Conservation (phyloP, 1,140 invertebrate species). For the Thaumatotibia leucotreta region DNA sequence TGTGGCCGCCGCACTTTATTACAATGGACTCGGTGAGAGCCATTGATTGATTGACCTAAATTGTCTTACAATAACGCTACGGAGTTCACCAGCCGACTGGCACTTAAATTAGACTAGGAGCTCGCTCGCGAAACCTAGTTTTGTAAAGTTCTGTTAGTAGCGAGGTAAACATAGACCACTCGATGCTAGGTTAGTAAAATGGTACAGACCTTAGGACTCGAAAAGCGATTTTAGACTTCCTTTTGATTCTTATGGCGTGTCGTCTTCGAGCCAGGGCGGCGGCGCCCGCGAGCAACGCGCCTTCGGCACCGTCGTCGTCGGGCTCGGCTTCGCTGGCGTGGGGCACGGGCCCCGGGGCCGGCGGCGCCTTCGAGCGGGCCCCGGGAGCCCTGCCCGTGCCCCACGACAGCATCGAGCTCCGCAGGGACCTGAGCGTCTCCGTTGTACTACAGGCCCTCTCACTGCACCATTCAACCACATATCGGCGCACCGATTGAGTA, state of each 20-base stretch:
- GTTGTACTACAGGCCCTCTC: conserved; percentile 66
- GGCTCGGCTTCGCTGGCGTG: conserved; percentile 33
- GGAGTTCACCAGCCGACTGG: not conserved
- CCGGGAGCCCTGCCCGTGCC: conserved; percentile 38
- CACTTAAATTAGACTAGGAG: not conserved
- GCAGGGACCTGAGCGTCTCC: conserved; percentile 70
- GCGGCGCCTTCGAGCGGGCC: conserved; percentile 33
- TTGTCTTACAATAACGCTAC: conserved; percentile 53
- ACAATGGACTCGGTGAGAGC: conserved; percentile 17
- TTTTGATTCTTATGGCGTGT: conserved; percentile 63
- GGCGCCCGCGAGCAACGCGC: conserved; percentile 59
- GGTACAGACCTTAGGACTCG: conserved; percentile 56
- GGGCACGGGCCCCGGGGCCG: conserved; percentile 19
- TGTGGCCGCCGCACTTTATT: not conserved
- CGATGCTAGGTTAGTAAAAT: no score
- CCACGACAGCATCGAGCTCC: conserved; percentile 68
- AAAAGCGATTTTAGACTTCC: conserved; percentile 59
- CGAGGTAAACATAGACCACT: no score
- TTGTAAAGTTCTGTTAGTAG: not conserved
- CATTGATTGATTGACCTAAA: conserved; percentile 61
- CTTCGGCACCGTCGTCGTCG: conserved; percentile 43
- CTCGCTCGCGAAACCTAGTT: conserved; percentile 14
- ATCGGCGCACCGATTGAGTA: conserved; percentile 49
- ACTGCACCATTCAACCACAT: conserved; percentile 64
- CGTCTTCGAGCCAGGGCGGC: conserved; percentile 62